Base-by-base conservation (phyloP, 2,888 invertebrate genomes). In the Lordiphosa andalusiaca region DNA sequence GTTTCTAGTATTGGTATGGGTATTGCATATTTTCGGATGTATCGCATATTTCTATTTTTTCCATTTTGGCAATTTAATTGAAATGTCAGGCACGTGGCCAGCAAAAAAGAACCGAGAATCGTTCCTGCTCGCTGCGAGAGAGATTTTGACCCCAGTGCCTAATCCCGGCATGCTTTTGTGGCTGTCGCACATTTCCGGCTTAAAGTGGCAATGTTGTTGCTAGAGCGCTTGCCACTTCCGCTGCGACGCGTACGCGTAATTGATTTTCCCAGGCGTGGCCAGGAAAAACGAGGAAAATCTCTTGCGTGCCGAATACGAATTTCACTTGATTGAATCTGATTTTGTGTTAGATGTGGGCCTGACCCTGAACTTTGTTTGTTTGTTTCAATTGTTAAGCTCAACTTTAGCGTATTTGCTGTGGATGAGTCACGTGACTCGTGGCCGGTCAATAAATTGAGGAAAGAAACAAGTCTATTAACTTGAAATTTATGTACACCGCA, bases 401-500 rank as follows among this genome's bases (percentile, higher is more conserved):
- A 21, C 50, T 37, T 2, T 12, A n/a, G 9, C 25, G 23, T 33
- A n/a, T 23, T 9, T 30, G 7, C 44, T 6, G 2, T 48, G 13
- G 49, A 19, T 1, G 38, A 35, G n/a, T 2, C 49, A 33, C 37
- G 48, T 37, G 30, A 56, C 33, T 44, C 36, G 51, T 64, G 36
- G 10, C 10, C 30, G 36, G 10, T 7, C 30, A 2, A 25, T 51
- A 16, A n/a, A 33, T 67, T n/a, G 12, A 35, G 47, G 6, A 25
- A 6, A 38, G 40, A 52, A 61, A 67, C 61, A 57, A 67, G 63
- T 72, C 61, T 70, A 68, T 70, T 76, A 68, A 75, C 53, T 51
- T 44, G 6, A 65, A 76, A 78, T 83, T 76, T 83, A 76, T 65
- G 46, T 42, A 58, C 53, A 62, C 57, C 71, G 57, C n/a, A 23